phyloP scores from a whole-genome alignment of 1,140 invertebrate species.

The Lineus longissimus region DNA sequence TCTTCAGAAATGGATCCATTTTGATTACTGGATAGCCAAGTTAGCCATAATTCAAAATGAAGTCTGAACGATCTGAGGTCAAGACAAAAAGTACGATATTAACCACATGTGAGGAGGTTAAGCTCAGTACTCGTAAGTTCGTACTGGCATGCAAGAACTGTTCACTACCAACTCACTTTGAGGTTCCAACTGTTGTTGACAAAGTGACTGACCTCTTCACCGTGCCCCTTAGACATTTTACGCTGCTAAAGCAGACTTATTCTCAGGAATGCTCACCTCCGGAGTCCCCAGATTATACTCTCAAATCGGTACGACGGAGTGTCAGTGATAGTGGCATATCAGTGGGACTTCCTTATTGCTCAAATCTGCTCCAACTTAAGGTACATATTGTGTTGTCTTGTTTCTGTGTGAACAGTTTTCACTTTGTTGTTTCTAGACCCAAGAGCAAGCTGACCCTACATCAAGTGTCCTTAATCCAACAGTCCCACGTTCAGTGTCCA shows the following conservation, averaged over 20 bases:
- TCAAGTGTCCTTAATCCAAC: too few relatives aligned
- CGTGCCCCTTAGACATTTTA: neutral
- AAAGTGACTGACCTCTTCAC: neutral
- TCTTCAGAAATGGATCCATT: too few relatives aligned
- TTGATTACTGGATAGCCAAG: too few relatives aligned
- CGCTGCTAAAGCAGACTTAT: constrained; percentile 4
- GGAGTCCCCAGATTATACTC: neutral
- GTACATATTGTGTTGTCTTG: neutral
- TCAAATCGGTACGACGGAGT: constrained; percentile 1
- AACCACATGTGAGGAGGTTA: neutral
- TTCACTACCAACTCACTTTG: neutral
- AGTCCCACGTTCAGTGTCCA: too few relatives aligned
- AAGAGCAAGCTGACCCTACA: too few relatives aligned
- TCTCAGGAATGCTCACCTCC: neutral
- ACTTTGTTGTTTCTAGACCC: too few relatives aligned
- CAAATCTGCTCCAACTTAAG: neutral
- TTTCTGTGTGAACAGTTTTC: too few relatives aligned
- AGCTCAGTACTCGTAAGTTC: neutral
- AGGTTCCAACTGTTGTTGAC: neutral
- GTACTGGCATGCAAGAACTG: neutral
- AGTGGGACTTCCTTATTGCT: neutral
- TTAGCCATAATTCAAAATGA: too few relatives aligned
- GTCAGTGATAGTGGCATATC: constrained; percentile 2
- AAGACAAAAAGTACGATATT: too few relatives aligned
- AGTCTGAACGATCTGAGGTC: too few relatives aligned